Conservation (phyloP, 2,888 invertebrate genomes). For the Tenthredo livida region DNA sequence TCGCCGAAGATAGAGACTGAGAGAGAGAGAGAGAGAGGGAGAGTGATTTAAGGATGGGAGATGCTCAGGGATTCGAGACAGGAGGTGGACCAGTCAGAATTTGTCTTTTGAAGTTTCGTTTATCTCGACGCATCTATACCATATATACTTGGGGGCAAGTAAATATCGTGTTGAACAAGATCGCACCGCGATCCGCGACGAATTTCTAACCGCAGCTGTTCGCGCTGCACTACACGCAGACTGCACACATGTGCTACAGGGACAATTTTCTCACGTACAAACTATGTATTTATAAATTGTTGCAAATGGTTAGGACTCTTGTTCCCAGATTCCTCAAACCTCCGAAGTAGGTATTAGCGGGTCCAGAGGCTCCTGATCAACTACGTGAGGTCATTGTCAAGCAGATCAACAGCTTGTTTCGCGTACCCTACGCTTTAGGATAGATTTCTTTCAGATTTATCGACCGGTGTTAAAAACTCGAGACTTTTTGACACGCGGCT, state of each 20-base stretch:
- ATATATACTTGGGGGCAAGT: neutral
- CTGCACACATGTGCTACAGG: neutral
- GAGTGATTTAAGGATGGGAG: constrained; percentile 3
- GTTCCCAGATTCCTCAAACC: neutral
- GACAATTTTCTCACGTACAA: constrained; percentile 21
- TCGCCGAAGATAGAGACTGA: constrained; percentile 12
- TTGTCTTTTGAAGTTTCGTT: constrained; percentile 27
- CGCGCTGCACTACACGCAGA: neutral
- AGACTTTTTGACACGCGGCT: neutral
- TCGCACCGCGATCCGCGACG: neutral
- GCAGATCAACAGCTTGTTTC: neutral
- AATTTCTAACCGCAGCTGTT: neutral
- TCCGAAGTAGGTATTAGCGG: neutral
- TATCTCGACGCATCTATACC: constrained; percentile 9
- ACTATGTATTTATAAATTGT: constrained; percentile 15
- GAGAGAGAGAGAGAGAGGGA: constrained; percentile 18
- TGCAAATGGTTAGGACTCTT: constrained; percentile 14
- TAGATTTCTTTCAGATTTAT: constrained; percentile 16
- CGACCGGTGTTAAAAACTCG: neutral
- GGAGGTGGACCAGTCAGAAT: constrained; percentile 48
- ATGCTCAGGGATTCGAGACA: constrained; percentile 38
- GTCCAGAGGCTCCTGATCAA: neutral
- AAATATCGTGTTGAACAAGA: constrained; percentile 47
- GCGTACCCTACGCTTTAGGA: neutral
- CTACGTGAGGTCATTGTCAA: constrained; percentile 34